A percentile compares a stretch with the other conserved stretches of the same genome.
Evolutionary conservation across 2,113 vertebrate genomes (phyloP).

Genomic region (Hippoglossus stenolepis): DNA sequence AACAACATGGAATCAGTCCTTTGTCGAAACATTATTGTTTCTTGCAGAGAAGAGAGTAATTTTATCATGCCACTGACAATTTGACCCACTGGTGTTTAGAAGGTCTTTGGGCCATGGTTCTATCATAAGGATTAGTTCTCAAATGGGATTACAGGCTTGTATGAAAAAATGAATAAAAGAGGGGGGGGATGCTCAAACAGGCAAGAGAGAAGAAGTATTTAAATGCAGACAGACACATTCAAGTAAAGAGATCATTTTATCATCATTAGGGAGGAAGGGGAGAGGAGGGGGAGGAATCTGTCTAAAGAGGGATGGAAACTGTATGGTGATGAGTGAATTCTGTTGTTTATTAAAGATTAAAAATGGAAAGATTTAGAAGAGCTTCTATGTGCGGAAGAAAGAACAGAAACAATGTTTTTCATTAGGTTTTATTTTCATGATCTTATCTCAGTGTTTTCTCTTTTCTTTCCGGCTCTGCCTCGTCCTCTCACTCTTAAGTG

Average conservation of each 20-base stretch:
- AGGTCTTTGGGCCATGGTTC: conserved; percentile 53
- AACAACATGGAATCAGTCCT: conserved; percentile 20
- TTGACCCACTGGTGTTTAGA: conserved; percentile 52
- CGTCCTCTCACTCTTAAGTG: conserved; percentile 28
- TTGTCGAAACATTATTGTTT: conserved; percentile 43
- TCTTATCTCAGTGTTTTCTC: background rate
- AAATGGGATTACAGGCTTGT: conserved; percentile 67
- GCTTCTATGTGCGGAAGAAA: background rate
- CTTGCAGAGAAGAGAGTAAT: conserved; percentile 26
- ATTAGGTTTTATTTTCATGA: background rate
- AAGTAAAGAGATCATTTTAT: conserved; percentile 49
- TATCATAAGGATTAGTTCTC: conserved; percentile 68
- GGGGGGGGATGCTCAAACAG: conserved; percentile 33
- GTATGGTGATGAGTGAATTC: conserved; percentile 25
- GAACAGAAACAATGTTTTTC: background rate
- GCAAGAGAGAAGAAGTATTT: conserved; percentile 53
- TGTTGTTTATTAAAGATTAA: conserved; percentile 42
- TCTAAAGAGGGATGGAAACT: conserved; percentile 3
- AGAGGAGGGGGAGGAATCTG: conserved; percentile 3
- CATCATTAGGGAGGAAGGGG: conserved; percentile 42
- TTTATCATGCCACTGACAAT: conserved; percentile 48
- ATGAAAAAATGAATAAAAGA: background rate
- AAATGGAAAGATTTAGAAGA: conserved; percentile 8
- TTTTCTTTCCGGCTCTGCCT: background rate
- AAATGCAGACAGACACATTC: conserved; percentile 46